A percentile compares a stretch with the other conserved stretches of the same genome.
phyloP scores from a whole-genome alignment of 92 coral and sea anemone genomes.

The Umimayanthus chanpuru region DNA sequence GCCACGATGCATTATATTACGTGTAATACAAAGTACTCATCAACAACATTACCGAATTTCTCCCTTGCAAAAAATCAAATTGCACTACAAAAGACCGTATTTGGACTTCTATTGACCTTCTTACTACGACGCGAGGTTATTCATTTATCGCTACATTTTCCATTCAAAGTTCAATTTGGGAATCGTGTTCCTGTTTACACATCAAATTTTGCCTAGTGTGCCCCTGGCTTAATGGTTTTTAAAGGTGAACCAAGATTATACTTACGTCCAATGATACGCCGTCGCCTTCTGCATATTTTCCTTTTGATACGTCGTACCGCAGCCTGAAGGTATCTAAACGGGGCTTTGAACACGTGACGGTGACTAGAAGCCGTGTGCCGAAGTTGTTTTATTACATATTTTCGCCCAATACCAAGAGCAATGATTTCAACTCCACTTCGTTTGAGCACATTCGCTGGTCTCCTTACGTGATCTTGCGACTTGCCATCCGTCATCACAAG shows the following conservation, averaged over 20 bases:
- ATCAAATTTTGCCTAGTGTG: too few species aligned
- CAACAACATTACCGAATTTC: too few species aligned
- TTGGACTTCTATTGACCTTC: too few species aligned
- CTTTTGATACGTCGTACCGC: conserved; percentile 67
- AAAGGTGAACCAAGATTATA: too few species aligned
- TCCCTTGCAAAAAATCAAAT: too few species aligned
- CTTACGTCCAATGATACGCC: background rate
- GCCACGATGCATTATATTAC: too few species aligned
- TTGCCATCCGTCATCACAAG: conserved; percentile 83
- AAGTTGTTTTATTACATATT: conserved; percentile 55
- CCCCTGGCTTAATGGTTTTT: background rate
- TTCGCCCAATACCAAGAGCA: conserved; percentile 70
- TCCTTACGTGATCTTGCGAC: conserved; percentile 65
- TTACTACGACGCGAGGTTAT: too few species aligned
- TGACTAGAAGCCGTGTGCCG: conserved; percentile 63
- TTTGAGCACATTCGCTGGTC: conserved; percentile 60
- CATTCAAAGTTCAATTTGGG: background rate
- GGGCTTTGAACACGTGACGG: conserved; percentile 67
- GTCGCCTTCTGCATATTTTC: conserved; percentile 61
- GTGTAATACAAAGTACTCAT: too few species aligned
- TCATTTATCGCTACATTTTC: too few species aligned
- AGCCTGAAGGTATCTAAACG: conserved; percentile 59
- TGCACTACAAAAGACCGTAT: too few species aligned
- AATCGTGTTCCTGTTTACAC: background rate
- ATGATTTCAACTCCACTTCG: conserved; percentile 60